Percentiles rank a stretch among this genome's conserved stretches.
Evolutionary conservation across 2,113 vertebrate genomes (phyloP).

Genomic region (Barnardius zonarius): DNA sequence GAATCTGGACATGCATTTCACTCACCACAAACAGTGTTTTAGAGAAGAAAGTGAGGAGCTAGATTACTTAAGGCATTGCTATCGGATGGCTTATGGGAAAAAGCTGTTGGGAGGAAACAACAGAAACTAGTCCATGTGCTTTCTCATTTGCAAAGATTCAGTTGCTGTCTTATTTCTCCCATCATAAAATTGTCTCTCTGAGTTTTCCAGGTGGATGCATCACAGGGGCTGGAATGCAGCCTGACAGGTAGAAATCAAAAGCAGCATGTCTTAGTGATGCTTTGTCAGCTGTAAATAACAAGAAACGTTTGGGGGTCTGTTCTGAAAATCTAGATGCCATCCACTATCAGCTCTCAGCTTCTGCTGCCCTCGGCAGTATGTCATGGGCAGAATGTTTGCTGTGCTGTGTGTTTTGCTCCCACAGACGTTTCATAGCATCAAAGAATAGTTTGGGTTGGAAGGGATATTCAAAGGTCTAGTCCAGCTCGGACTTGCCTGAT

Average conservation of each 20-base stretch:
- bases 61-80: background rate
- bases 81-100: background rate
- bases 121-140: background rate
- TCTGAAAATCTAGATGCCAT: slow-evolving; percentile 45
- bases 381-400: background rate
- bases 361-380: slow-evolving; percentile 36
- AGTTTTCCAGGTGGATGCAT: slow-evolving; percentile 59
- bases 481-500: background rate
- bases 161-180: slow-evolving; percentile 30
- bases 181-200: slow-evolving; percentile 42
- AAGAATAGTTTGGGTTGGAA: background rate
- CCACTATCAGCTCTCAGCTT: slow-evolving; percentile 20
- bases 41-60: background rate
- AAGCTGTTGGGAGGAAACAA: background rate
- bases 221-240: slow-evolving; percentile 15
- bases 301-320: slow-evolving; percentile 13
- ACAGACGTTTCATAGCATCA: background rate
- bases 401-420: background rate
- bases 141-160: slow-evolving; percentile 36
- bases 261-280: slow-evolving; percentile 52
- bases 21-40: background rate
- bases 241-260: slow-evolving; percentile 66
- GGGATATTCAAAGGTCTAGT: background rate
- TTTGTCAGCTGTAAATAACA: slow-evolving; percentile 60
- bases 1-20: background rate